Base-by-base conservation (phyloP, 2,113 vertebrate species). In the Lophius piscatorius region DNA sequence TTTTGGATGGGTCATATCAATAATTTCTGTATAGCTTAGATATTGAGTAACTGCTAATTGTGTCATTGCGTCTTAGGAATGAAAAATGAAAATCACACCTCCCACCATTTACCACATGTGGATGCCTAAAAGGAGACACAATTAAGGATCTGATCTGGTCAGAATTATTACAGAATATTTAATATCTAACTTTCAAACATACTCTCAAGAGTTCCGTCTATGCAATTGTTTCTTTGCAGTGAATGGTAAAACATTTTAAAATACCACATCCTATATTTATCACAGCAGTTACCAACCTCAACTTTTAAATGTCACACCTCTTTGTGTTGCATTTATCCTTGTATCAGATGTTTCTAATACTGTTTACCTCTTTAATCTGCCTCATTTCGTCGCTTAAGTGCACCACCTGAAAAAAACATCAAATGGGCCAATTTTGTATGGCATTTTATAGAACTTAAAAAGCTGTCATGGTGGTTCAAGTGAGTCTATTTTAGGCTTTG, bases 31-130 rank as follows among this genome's bases (percentile, higher is more conserved):
- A n/a, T n/a, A n/a, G n/a, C n/a, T n/a, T n/a, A n/a, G 29, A 10
- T 31, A 31, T 31, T 31, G 83, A 88, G 87, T 79, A 76, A 63
- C 49, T 55, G 66, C 70, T 77, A 75, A 82, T 83, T 48, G 72
- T 77, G 71, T 39, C 45, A 57, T 66, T 4, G 8, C n/a, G n/a
- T n/a, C n/a, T n/a, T 60, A 75, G 51, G 36, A 65, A 61, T 34
- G 51, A 51, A 76, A 74, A 76, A 80, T n/a, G 69, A 41, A 54
- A 50, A 63, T 17, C 65, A 48, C 72, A 73, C 60, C 44, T 79
- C 55, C 66, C 38, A 58, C 80, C 49, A 63, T 82, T 83, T 76
- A 34, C 56, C 23, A 38, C 57, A 69, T 66, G 49, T 79, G 62
- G 42, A 29, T 33, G 34, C 57, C 24, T 55, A 40, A 57, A 52